A percentile compares a stretch with the other conserved stretches of the same genome.
Evolutionary conservation across 2,113 vertebrate genomes (phyloP).

Genomic region (Circaetus gallicus): DNA sequence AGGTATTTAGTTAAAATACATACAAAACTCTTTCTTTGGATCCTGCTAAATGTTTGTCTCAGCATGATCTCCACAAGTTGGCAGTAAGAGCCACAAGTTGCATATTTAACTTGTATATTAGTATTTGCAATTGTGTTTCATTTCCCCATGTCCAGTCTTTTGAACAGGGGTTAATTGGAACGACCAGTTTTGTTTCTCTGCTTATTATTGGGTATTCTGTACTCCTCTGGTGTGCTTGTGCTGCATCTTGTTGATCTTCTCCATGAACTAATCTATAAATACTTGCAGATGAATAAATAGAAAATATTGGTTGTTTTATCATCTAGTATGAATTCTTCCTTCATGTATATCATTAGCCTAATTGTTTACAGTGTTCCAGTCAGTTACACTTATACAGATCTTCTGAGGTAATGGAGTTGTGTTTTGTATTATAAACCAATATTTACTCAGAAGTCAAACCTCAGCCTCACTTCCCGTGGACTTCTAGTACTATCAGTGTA

Average conservation of each 20-base stretch:
- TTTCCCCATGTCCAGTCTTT: not conserved
- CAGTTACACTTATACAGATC: conserved; percentile 33
- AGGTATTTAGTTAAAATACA: not conserved
- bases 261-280: not conserved
- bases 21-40: not conserved
- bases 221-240: not conserved
- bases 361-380: conserved; percentile 44
- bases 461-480: not conserved
- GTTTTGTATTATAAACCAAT: conserved; percentile 17
- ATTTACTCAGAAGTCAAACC: conserved; percentile 2
- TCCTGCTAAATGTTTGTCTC: not conserved
- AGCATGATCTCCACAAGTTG: not conserved
- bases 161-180: not conserved
- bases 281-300: not conserved
- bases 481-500: not conserved
- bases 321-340: not conserved
- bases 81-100: not conserved
- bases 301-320: not conserved
- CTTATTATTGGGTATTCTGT: not conserved
- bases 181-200: not conserved
- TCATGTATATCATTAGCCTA: conserved; percentile 32
- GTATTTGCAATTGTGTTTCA: not conserved
- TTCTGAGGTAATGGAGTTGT: conserved; percentile 32
- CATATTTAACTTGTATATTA: not conserved
- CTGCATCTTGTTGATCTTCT: not conserved